Percentiles rank a stretch among this genome's conserved stretches.
Evolutionary conservation across 2,797 vertebrate genomes (phyloP).

Genomic region (Fistularia tabacaria): DNA sequence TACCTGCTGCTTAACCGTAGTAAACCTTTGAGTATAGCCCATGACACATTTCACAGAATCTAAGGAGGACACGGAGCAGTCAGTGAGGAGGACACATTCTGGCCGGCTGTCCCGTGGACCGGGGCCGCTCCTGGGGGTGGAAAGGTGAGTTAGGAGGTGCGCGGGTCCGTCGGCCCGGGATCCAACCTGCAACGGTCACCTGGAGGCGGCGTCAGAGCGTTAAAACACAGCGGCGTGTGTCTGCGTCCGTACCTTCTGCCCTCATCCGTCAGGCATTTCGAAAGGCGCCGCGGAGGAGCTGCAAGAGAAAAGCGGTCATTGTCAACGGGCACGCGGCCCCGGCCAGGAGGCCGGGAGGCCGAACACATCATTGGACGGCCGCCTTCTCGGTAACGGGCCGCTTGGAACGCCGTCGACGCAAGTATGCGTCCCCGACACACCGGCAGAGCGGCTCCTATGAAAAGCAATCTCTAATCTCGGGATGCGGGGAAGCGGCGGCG

Average conservation of each 20-base stretch:
- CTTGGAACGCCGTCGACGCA: no score
- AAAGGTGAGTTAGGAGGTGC: conserved; percentile 13
- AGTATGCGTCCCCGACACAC: no score
- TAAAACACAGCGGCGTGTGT: no score
- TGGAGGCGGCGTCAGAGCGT: no score
- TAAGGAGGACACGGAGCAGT: conserved; percentile 74
- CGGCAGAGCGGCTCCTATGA: no score
- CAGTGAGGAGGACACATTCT: conserved; percentile 52
- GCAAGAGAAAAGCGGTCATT: conserved; percentile 43
- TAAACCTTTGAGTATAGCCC: conserved; percentile 99
- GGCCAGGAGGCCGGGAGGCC: no score
- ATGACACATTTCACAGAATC: conserved; percentile 84
- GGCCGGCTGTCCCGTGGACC: not conserved
- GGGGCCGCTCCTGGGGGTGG: conserved; percentile 9
- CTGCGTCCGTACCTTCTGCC: no score
- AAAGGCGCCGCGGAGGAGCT: conserved; percentile 32
- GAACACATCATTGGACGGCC: no score
- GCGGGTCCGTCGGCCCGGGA: conserved; percentile 1
- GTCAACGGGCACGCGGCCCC: conserved; percentile 15
- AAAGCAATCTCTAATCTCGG: no score
- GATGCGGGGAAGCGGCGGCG: no score
- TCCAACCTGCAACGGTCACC: not conserved
- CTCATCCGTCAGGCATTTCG: conserved; percentile 49
- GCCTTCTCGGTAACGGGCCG: no score
- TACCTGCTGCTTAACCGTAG: conserved; percentile 84